phyloP scores from a whole-genome alignment of 2,113 vertebrate species.

The Callorhinus ursinus region DNA sequence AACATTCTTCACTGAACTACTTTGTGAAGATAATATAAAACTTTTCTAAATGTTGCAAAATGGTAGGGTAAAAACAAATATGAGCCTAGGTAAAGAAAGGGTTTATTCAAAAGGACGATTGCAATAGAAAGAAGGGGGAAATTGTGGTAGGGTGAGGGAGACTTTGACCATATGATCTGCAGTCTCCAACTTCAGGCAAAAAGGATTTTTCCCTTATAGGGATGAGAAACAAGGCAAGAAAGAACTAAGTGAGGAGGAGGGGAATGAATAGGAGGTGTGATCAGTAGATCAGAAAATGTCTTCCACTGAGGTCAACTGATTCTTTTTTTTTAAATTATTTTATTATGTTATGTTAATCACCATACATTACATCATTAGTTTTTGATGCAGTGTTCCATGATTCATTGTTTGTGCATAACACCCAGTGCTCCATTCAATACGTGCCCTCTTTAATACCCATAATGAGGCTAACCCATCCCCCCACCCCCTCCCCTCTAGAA shows the following conservation, averaged over 20 bases:
- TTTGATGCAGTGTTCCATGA: no score
- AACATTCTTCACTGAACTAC: neutral
- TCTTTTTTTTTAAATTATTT: no score
- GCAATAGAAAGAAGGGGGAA: neutral
- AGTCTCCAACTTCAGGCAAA: neutral
- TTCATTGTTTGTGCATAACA: no score
- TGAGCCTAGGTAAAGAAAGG: neutral
- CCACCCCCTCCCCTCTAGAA: no score
- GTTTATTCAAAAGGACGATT: neutral
- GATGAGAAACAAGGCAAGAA: neutral
- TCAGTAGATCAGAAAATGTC: neutral
- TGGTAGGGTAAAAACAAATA: neutral
- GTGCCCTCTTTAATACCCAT: no score
- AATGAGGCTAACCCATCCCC: no score
- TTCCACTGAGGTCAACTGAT: neutral
- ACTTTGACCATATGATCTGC: neutral
- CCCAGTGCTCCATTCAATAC: no score
- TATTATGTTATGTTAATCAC: no score
- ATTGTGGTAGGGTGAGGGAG: neutral
- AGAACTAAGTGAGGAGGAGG: neutral
- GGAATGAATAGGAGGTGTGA: neutral
- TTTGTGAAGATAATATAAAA: neutral
- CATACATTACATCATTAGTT: no score
- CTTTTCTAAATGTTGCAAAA: neutral
- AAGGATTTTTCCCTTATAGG: neutral